Base-by-base conservation (phyloP, 1,140 invertebrate genomes). In the Bombus sibiricus region DNA sequence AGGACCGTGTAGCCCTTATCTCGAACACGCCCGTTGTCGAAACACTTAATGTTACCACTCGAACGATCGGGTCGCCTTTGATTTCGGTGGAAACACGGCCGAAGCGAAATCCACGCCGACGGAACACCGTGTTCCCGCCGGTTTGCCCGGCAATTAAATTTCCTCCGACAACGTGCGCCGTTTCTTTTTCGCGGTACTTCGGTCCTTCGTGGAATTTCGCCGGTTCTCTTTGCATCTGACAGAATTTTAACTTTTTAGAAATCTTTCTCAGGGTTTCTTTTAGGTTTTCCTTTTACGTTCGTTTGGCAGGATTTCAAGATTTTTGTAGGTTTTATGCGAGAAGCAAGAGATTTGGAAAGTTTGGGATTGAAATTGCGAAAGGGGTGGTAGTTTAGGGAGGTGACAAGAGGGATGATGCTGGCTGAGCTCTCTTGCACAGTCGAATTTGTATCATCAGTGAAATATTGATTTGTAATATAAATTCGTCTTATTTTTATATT, bases 11-110 rank as follows among this genome's bases (percentile, higher is more conserved):
- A 9, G 41, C 41, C 62, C 25, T 84, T 84, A 84, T 84, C 83
- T 84, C 83, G 83, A 84, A 84, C 83, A 84, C 83, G 75, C 76
- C 83, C 83, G 83, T 84, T 84, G 83, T 84, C 83, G 83, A 84
- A 84, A 80, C 83, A 84, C 41, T 84, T 84, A 84, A 84, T 79
- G 83, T 80, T 72, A 41, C 57, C 62, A 69, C 41, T n/a, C 81
- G 73, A 39, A 10, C 57, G 78, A 53, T 53, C 68, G 57, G 81
- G 72, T 2, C 41, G 41, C 81, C 76, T 84, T 84, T 84, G 83
- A 84, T 80, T 79, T 6, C 83, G 39, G 1, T 34, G 76, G 69
- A 72, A 84, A 84, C 83, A 84, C 68, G 83, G 18, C 43, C 28
- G 81, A 66, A 68, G 68, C 81, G 75, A 79, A 84, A 74, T 82